A percentile compares a stretch with the other conserved stretches of the same genome.
Conservation (phyloP, 2,888 invertebrate species). For the Meiosimyza decipiens region DNA sequence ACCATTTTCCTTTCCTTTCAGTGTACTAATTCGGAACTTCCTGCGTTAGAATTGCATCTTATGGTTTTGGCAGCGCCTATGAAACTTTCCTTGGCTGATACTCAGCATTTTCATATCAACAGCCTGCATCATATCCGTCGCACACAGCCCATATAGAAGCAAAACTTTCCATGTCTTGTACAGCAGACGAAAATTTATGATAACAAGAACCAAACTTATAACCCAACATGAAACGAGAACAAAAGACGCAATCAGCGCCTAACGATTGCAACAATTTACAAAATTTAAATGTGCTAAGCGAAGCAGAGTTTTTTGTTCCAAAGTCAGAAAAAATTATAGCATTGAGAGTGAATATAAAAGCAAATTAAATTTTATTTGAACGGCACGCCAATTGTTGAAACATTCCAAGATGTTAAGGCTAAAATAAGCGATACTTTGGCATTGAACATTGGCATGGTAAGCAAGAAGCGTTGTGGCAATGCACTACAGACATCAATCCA, state of each 20-base stretch:
- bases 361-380: slow-evolving; percentile 27
- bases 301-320: background rate
- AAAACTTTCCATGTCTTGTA: background rate
- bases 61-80: too few relatives aligned
- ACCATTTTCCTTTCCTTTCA: too few relatives aligned
- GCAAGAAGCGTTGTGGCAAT: too few relatives aligned
- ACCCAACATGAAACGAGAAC: background rate
- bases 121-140: too few relatives aligned
- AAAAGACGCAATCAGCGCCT: background rate
- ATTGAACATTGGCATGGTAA: too few relatives aligned
- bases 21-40: too few relatives aligned
- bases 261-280: slow-evolving; percentile 19
- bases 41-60: too few relatives aligned
- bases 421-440: too few relatives aligned
- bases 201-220: background rate
- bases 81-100: too few relatives aligned
- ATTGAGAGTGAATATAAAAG: background rate
- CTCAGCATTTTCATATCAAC: too few relatives aligned
- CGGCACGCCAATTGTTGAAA: slow-evolving; percentile 1
- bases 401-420: background rate
- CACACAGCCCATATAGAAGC: too few relatives aligned
- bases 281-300: slow-evolving; percentile 20
- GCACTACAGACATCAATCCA: background rate
- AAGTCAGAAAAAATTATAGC: background rate
- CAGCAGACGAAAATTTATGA: slow-evolving; percentile 2